Evolutionary conservation across 1,140 invertebrate genomes (phyloP).

Genomic region (Zaprionus gabonicus): DNA sequence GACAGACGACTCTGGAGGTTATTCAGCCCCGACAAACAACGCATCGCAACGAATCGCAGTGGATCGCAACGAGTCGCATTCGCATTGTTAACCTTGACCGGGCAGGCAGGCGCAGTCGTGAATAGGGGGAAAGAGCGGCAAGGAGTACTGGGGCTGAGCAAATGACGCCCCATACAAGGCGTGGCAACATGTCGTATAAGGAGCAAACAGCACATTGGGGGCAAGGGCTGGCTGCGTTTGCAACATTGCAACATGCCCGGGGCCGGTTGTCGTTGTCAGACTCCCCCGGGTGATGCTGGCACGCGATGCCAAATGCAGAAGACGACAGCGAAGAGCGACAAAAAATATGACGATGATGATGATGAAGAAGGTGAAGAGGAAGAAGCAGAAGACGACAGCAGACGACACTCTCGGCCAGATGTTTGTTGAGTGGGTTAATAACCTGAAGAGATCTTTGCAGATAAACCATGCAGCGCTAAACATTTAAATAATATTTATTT

Average conservation of each 20-base stretch:
- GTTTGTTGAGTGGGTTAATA: slow-evolving; percentile 54
- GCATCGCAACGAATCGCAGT: neutral
- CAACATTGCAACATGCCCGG: slow-evolving; percentile 27
- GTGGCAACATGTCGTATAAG: slow-evolving; percentile 32
- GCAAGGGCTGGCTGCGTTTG: slow-evolving; percentile 28
- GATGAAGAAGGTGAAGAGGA: slow-evolving; percentile 14
- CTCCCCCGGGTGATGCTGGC: slow-evolving; percentile 1
- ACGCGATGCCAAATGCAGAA: slow-evolving; percentile 36
- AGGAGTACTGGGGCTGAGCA: neutral
- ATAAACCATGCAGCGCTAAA: slow-evolving; percentile 29
- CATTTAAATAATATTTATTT: slow-evolving; percentile 77
- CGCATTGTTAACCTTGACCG: slow-evolving; percentile 78
- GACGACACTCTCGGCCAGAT: slow-evolving; percentile 6
- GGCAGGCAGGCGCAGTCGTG: slow-evolving; percentile 33
- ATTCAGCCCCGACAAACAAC: slow-evolving; percentile 29
- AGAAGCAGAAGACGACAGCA: slow-evolving; percentile 9
- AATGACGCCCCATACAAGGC: slow-evolving; percentile 53
- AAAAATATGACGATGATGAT: neutral
- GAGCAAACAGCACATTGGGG: slow-evolving; percentile 36
- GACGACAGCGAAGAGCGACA: slow-evolving; percentile 19
- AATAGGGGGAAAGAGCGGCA: neutral
- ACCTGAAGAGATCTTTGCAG: slow-evolving; percentile 27
- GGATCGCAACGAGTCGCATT: slow-evolving; percentile 28
- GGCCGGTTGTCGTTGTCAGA: neutral
- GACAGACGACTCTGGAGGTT: slow-evolving; percentile 59